phyloP scores from a whole-genome alignment of 2,797 vertebrate species.

The Acridotheres tristis region DNA sequence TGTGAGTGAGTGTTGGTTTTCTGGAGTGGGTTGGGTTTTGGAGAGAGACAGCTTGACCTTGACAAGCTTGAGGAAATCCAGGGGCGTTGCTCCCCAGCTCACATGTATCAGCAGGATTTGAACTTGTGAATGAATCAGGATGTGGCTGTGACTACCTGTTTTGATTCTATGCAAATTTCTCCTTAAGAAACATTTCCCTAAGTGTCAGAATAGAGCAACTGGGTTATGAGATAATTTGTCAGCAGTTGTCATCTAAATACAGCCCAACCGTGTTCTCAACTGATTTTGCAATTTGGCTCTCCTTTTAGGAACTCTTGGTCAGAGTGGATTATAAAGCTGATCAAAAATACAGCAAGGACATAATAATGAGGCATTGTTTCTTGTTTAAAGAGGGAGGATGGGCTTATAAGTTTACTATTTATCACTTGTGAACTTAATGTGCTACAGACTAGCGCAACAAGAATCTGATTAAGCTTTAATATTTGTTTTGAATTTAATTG shows the following conservation, averaged over 20 bases:
- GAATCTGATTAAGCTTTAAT: background rate
- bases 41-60: background rate
- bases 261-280: background rate
- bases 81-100: background rate
- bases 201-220: background rate
- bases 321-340: background rate
- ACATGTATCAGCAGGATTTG: rapidly evolving
- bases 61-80: background rate
- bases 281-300: background rate
- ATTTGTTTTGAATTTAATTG: slow-evolving; percentile 7
- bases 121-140: background rate
- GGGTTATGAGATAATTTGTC: background rate
- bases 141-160: background rate
- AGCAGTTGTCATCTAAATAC: background rate
- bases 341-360: background rate
- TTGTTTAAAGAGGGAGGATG: background rate
- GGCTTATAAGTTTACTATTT: background rate
- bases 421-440: background rate
- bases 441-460: background rate
- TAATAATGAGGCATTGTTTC: background rate
- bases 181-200: background rate
- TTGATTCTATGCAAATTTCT: background rate
- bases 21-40: background rate
- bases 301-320: background rate
- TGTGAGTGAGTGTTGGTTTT: background rate